These are phyloP conservation scores for Emydura subglobosa DNA, from an alignment of 2,113 vertebrate species.

Conservation along the genomic window DNA sequence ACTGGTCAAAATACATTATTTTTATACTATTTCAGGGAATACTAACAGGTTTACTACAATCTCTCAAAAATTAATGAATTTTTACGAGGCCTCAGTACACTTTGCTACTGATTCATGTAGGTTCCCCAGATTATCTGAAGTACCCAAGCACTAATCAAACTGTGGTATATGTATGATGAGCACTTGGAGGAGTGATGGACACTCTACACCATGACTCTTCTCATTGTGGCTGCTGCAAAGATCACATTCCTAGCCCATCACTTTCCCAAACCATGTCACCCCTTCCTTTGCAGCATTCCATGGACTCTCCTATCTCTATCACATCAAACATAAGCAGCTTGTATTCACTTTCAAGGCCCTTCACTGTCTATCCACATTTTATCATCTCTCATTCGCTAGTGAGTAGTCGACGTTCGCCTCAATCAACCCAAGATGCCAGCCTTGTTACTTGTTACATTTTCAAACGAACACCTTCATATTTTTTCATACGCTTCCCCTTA, in stretches of 20 bases:
- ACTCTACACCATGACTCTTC: not conserved
- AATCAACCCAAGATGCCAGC: not conserved
- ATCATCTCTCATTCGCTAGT: not conserved
- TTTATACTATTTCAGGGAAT: not conserved
- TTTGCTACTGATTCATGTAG: not conserved
- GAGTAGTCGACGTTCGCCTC: too few relatives aligned
- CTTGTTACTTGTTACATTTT: not conserved
- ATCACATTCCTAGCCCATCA: not conserved
- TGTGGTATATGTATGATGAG: not conserved
- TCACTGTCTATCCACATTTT: not conserved
- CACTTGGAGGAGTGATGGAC: not conserved
- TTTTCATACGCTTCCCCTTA: not conserved
- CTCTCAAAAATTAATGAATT: not conserved
- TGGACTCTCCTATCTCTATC: not conserved
- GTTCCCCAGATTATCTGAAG: not conserved
- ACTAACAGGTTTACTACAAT: accelerated
- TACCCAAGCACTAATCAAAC: not conserved
- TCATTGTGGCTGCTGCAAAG: not conserved
- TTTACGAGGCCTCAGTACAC: not conserved
- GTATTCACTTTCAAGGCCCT: not conserved
- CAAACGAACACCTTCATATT: not conserved
- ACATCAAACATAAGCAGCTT: not conserved
- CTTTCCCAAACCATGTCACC: not conserved
- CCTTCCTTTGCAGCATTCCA: not conserved
- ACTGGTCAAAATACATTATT: not conserved